Evolutionary conservation across 2,797 vertebrate genomes (phyloP).

Genomic region (Eurystomus glaucurus): DNA sequence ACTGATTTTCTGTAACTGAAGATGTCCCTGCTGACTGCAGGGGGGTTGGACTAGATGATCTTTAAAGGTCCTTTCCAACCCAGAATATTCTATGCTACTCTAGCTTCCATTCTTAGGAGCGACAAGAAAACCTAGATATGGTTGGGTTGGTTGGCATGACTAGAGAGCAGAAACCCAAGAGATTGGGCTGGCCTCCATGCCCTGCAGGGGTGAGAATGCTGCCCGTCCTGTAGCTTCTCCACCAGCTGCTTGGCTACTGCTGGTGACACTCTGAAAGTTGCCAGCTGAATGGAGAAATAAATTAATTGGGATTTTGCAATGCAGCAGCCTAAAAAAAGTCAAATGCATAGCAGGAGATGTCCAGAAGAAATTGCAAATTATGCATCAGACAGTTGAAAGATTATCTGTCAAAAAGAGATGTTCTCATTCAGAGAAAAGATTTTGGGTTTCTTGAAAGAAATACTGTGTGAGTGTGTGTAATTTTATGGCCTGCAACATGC

Average conservation of each 20-base stretch:
- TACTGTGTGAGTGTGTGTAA: neutral
- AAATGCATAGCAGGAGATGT: neutral
- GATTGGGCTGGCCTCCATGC: accelerated
- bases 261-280: neutral
- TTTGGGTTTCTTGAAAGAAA: neutral
- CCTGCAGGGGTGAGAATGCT: accelerated
- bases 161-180: neutral
- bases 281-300: neutral
- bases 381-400: neutral
- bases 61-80: neutral
- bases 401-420: neutral
- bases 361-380: neutral
- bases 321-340: neutral
- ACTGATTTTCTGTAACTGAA: neutral
- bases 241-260: neutral
- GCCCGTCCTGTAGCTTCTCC: neutral
- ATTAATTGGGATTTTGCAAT: neutral
- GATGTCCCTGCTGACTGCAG: neutral
- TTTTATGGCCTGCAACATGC: neutral
- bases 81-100: neutral
- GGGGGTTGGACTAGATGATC: neutral
- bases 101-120: neutral
- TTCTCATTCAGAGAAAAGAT: neutral
- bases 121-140: neutral
- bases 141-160: accelerated